Base-by-base conservation (phyloP, 1,140 invertebrate species). In the Berghia stephanieae region DNA sequence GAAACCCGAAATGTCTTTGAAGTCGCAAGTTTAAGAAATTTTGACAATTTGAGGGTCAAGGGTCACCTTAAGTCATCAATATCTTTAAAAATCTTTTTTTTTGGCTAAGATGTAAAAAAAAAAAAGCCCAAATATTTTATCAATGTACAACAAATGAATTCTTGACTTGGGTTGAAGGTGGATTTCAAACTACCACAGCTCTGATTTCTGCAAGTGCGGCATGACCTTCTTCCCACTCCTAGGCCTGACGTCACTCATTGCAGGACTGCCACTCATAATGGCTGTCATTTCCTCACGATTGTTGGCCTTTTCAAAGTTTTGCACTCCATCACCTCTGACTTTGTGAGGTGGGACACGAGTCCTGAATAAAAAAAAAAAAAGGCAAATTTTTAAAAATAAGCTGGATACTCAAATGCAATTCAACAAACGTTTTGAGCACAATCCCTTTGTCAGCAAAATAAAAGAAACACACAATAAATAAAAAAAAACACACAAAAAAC, bases 171-270 rank as follows among this genome's bases (percentile, higher is more conserved):
- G n/a, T n/a, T n/a, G n/a, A n/a, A n/a, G n/a, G n/a, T n/a, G n/a
- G n/a, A n/a, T n/a, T n/a, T n/a, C n/a, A n/a, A n/a, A n/a, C 46
- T 60, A 85, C 83, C 83, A 85, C 27, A 82, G 63, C 75, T 85
- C 81, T 5, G 83, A 85, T 31, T 77, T 78, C 66, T 79, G 78
- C 76, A 81, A 66, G 75, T 83, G 81, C 1, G 75, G 67, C 24
- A 78, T 78, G 13, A 69, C 63, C 34, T 73, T 77, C 6, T 57
- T 49, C 5, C 36, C 34, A 44, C 55, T 57, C 46, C 27, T n/a
- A 1, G 70, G 49, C 34, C 55, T 21, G 0, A 0, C 21, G 34
- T 75, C 57, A 34, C 57, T 60, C 55, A 52, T 34, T 46, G 57
- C 31, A 21, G 79, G 76, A 68, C 77, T 77, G 1, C 81, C 81